These are phyloP conservation scores for Orcinus orca DNA, from an alignment of 2,113 vertebrate genomes.

Conservation along the genomic window DNA sequence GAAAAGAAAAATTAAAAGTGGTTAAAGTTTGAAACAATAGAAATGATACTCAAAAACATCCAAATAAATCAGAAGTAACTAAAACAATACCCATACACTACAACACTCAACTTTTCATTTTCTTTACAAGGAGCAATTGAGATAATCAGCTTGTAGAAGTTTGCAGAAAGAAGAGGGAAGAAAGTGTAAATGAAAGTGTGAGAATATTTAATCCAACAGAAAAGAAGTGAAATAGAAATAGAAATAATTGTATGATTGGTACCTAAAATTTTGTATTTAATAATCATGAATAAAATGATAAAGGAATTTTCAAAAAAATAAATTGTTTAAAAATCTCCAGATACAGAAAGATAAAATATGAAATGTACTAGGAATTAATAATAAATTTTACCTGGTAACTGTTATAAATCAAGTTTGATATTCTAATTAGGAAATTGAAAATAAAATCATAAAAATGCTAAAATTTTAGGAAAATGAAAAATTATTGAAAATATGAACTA, in stretches of 20 bases:
- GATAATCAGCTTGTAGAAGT: background rate
- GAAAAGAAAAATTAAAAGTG: background rate
- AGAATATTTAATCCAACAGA: background rate
- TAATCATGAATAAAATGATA: slow-evolving; percentile 3
- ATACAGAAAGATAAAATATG: background rate
- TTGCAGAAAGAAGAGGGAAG: background rate
- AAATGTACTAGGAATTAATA: background rate
- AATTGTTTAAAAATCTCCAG: background rate
- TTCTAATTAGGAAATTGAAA: background rate
- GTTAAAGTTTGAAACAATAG: background rate
- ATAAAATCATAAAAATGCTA: background rate
- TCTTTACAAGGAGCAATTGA: background rate
- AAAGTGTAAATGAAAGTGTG: background rate
- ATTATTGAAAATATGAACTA: background rate
- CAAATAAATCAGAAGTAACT: background rate
- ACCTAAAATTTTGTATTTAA: background rate
- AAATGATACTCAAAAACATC: background rate
- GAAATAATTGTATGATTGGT: background rate
- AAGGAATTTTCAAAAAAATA: background rate
- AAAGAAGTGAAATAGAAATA: background rate
- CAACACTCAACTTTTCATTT: background rate
- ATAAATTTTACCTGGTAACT: background rate
- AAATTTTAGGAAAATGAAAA: slow-evolving; percentile 3
- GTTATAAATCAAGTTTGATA: background rate
- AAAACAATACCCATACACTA: background rate